Evolutionary conservation across 2,113 vertebrate species (phyloP), one percentile per base, ranked within the genome.

Genomic region (Platycercus adscitus): DNA sequence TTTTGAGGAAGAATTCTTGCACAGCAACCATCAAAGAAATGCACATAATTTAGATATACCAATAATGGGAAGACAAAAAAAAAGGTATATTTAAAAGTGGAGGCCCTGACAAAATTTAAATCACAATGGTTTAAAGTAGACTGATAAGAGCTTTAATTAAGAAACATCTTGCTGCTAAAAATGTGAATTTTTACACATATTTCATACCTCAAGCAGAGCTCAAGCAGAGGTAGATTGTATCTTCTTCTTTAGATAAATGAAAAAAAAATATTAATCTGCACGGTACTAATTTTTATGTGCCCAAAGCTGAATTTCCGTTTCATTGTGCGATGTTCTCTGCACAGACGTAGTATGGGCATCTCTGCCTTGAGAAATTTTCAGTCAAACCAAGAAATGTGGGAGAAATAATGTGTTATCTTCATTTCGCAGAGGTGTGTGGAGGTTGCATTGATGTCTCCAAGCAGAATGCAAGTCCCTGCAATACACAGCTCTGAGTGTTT

Each of bases 71-170:
- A 26, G 17, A 1, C 39, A 6, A 25, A 61, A 56, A 49, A 11
- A 10, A 39, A 15, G 24, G 17, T 37, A 31, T 55, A 26, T 17
- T 82, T 87, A 16, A 41, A 68, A 63, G 25, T 25, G 19, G 56
- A 93, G 58, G 77, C 49, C 26, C 26, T 71, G 75, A 60, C 11
- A 46, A 64, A 53, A 91, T 73, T 88, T 78, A 83, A 91, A 95
- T 65, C 6, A 2, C 86, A 94, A 79, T 71, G 29, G 35, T 77
- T 87, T 91, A 70, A 91, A 86, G 31, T 4, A 35, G 13, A 18
- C 39, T 61, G 86, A 93, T 91, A 95, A 91, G 9, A 81, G 35
- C 44, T 91, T 61, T 92, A 92, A 95, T 95, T 91, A 95, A 93
- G 84, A 81, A 81, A 71, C 41, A 81, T 85, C 58, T 89, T 72